These are phyloP conservation scores for Dipodomys ordii DNA, from an alignment of 2,113 vertebrate species.

Conservation along the genomic window DNA sequence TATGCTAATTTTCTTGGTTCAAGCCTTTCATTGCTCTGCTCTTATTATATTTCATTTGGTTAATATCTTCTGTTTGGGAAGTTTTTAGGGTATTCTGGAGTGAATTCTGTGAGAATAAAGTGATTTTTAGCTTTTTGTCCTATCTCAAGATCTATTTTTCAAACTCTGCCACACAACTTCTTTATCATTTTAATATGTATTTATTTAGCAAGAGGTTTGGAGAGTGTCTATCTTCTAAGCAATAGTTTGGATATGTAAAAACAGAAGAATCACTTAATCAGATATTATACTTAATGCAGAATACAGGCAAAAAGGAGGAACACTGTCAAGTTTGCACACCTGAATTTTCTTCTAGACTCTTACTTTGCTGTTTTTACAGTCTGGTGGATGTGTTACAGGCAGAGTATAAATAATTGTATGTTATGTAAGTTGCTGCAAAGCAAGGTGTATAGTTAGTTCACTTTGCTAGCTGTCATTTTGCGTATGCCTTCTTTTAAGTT, in stretches of 20 bases:
- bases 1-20: neutral
- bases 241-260: slow-evolving; percentile 14
- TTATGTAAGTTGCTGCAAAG: neutral
- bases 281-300: slow-evolving; percentile 28
- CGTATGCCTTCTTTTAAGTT: slow-evolving; percentile 30
- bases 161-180: neutral
- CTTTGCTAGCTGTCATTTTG: slow-evolving; percentile 49
- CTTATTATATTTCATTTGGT: neutral
- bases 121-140: slow-evolving; percentile 23
- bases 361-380: neutral
- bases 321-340: slow-evolving; percentile 33
- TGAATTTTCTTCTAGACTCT: slow-evolving; percentile 49
- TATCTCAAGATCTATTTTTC: slow-evolving; percentile 44
- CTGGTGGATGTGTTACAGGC: neutral
- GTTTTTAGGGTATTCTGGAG: slow-evolving; percentile 21
- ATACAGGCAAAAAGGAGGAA: slow-evolving; percentile 39
- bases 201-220: slow-evolving; percentile 24
- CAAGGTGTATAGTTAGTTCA: slow-evolving; percentile 16
- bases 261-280: neutral
- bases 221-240: neutral
- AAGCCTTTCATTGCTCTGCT: neutral
- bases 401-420: slow-evolving; percentile 38
- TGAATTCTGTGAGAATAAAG: slow-evolving; percentile 23
- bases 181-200: slow-evolving; percentile 33
- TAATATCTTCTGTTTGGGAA: slow-evolving; percentile 53